phyloP scores from a whole-genome alignment of 1,140 invertebrate species.

The Zaprionus africanus region DNA sequence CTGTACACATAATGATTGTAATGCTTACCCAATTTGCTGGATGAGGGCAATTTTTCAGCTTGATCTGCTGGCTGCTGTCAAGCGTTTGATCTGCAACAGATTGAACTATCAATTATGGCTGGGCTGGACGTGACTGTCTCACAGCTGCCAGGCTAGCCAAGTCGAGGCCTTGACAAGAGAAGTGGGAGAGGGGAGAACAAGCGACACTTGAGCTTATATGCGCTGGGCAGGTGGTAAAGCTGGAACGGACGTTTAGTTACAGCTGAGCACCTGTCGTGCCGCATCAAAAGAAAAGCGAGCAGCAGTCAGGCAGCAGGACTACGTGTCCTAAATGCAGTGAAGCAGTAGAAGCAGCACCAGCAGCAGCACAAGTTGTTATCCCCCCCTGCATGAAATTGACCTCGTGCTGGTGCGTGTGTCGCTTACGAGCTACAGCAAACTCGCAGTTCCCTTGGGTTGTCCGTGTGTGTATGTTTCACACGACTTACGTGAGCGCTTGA shows the following conservation, averaged over 20 bases:
- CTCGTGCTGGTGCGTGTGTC: constrained; percentile 71
- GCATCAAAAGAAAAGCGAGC: constrained; percentile 56
- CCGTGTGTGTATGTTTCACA: constrained; percentile 13
- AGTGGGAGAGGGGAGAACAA: not conserved
- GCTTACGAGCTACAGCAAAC: constrained; percentile 29
- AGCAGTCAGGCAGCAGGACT: constrained; percentile 40
- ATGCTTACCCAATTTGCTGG: constrained; percentile 5
- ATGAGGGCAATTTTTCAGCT: constrained; percentile 74
- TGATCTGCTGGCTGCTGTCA: constrained; percentile 80
- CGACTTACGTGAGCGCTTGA: constrained; percentile 54
- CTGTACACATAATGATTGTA: not conserved
- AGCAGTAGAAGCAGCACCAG: constrained; percentile 2
- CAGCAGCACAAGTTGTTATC: constrained; percentile 15
- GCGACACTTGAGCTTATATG: constrained; percentile 2
- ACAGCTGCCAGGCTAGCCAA: constrained; percentile 44
- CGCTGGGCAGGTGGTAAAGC: constrained; percentile 54
- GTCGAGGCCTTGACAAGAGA: not conserved
- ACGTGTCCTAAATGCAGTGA: constrained; percentile 67
- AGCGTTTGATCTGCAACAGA: constrained; percentile 82
- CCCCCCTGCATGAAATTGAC: constrained; percentile 71
- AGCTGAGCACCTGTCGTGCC: constrained; percentile 75
- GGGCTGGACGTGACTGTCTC: constrained; percentile 66
- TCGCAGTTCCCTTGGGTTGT: not conserved
- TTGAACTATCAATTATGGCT: constrained; percentile 79
- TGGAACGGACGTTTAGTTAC: constrained; percentile 77